Evolutionary conservation across 2,888 invertebrate genomes (phyloP).

Genomic region (Argyresthia albistria): DNA sequence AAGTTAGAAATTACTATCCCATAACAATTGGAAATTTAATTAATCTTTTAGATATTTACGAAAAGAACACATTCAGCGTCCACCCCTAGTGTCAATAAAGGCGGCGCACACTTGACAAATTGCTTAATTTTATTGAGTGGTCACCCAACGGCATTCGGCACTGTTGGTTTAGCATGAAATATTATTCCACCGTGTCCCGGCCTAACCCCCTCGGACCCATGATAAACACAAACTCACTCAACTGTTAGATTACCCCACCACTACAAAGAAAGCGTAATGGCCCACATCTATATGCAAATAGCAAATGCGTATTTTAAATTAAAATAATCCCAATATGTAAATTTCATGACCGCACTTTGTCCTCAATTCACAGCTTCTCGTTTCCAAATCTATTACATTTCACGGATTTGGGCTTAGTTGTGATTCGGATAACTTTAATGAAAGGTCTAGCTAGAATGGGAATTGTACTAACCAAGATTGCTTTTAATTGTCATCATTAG

Average conservation of each 20-base stretch:
- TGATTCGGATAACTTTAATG: conserved; percentile 53
- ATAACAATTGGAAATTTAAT: not conserved
- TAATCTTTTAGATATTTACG: conserved; percentile 21
- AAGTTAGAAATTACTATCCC: too few relatives aligned
- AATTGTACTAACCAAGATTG: conserved; percentile 43
- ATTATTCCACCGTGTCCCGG: conserved; percentile 15
- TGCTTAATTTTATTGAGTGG: conserved; percentile 67
- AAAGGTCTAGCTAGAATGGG: conserved; percentile 49
- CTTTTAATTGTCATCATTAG: conserved; percentile 26
- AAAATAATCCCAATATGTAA: conserved; percentile 68
- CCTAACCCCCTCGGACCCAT: conserved; percentile 19
- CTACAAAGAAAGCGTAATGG: conserved; percentile 60
- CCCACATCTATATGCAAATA: conserved; percentile 65
- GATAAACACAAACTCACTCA: conserved; percentile 40
- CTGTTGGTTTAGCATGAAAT: conserved; percentile 25
- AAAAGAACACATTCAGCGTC: conserved; percentile 31
- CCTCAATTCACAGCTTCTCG: conserved; percentile 52
- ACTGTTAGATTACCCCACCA: conserved; percentile 45
- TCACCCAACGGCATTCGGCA: conserved; percentile 32
- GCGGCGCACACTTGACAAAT: conserved; percentile 54
- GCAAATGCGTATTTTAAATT: conserved; percentile 62
- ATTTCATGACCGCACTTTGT: conserved; percentile 62
- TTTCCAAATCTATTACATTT: conserved; percentile 63
- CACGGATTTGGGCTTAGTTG: conserved; percentile 55
- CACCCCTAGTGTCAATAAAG: conserved; percentile 47